Percentiles rank a stretch among this genome's conserved stretches.
Conservation (phyloP, 1,140 invertebrate species). For the Carposina sasakii region DNA sequence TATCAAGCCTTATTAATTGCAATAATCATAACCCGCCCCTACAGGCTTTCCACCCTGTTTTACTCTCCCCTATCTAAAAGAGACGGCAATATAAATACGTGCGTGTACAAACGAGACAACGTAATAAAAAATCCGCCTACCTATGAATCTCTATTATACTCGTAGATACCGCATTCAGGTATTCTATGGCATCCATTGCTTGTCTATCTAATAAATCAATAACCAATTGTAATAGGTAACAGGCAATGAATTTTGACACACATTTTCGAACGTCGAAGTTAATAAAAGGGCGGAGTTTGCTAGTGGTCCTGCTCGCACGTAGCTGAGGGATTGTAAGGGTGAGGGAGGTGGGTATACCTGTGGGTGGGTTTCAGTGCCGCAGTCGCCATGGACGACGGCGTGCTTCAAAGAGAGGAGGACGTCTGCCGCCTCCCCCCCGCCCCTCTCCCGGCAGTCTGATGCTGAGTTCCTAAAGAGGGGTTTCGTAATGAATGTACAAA, state of each 20-base stretch:
- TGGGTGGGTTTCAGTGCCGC: slow-evolving; percentile 51
- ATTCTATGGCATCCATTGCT: no score
- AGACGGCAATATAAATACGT: neutral
- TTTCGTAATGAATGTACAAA: no score
- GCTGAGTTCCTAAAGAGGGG: slow-evolving; percentile 55
- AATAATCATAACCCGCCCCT: slow-evolving; percentile 31
- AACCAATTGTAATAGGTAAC: no score
- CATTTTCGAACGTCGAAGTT: no score
- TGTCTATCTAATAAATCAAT: no score
- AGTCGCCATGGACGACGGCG: slow-evolving; percentile 86
- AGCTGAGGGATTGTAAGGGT: slow-evolving; percentile 3
- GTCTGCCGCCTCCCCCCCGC: slow-evolving; percentile 80
- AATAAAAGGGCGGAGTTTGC: no score
- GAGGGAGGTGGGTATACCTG: slow-evolving; percentile 53
- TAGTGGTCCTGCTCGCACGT: no score
- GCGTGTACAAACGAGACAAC: neutral
- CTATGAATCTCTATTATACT: no score
- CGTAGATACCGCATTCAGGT: no score
- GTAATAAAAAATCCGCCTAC: neutral
- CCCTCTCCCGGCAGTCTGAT: slow-evolving; percentile 54
- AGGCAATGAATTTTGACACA: no score
- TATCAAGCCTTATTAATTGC: slow-evolving; percentile 36
- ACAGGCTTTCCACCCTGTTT: slow-evolving; percentile 8
- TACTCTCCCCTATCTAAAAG: slow-evolving; percentile 11
- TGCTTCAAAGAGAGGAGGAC: slow-evolving; percentile 90